phyloP scores from a whole-genome alignment of 1,140 invertebrate species.

The Drosophila rhopaloa region DNA sequence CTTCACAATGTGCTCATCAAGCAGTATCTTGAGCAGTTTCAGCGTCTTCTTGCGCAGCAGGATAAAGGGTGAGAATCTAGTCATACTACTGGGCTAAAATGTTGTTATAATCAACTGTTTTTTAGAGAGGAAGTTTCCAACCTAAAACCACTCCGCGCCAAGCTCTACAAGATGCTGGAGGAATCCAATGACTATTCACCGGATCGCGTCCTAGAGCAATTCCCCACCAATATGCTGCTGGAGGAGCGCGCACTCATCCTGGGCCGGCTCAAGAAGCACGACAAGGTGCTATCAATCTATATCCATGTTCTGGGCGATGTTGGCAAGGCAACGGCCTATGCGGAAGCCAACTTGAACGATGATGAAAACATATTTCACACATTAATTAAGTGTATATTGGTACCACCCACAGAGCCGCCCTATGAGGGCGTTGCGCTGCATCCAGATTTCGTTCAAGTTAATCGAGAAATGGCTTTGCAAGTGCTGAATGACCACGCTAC shows the following conservation, averaged over 20 bases:
- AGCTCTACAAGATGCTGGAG: slow-evolving; percentile 93
- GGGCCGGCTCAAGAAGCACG: slow-evolving; percentile 94
- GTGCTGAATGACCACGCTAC: slow-evolving; percentile 93
- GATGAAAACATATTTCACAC: slow-evolving; percentile 88
- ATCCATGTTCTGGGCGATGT: slow-evolving; percentile 92
- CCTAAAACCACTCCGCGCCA: slow-evolving; percentile 84
- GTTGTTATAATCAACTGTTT: neutral
- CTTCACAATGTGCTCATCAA: slow-evolving; percentile 96
- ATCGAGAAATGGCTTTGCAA: slow-evolving; percentile 91
- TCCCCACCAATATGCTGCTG: slow-evolving; percentile 93
- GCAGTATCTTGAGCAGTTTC: slow-evolving; percentile 90
- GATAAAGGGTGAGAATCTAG: slow-evolving; percentile 33
- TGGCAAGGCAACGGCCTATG: slow-evolving; percentile 93
- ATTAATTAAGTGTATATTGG: slow-evolving; percentile 88
- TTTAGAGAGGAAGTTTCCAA: slow-evolving; percentile 41
- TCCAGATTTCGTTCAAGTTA: slow-evolving; percentile 86
- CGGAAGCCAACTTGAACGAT: slow-evolving; percentile 88
- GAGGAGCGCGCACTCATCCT: slow-evolving; percentile 97
- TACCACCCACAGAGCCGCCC: slow-evolving; percentile 86
- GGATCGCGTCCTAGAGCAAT: slow-evolving; percentile 94
- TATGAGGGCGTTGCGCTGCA: slow-evolving; percentile 86
- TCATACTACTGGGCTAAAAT: neutral
- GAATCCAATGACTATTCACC: slow-evolving; percentile 93
- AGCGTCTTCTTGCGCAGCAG: slow-evolving; percentile 45
- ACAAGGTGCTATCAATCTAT: slow-evolving; percentile 97